Conservation (phyloP, 2,113 vertebrate species). For the Anguilla rostrata region DNA sequence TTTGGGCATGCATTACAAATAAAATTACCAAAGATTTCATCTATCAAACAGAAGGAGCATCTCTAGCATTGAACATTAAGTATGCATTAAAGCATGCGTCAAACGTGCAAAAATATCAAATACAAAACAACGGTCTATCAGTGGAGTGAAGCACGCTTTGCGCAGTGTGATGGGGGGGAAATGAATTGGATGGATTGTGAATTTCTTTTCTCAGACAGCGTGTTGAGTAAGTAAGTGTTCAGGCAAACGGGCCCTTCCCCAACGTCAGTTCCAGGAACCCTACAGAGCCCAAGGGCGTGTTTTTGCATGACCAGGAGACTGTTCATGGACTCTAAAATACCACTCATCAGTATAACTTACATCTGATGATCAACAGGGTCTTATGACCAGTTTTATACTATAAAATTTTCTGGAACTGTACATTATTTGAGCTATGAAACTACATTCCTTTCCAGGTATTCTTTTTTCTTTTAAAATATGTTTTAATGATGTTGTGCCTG, state of each 20-base stretch:
- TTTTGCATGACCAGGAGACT: background rate
- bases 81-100: background rate
- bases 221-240: background rate
- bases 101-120: conserved; percentile 54
- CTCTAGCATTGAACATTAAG: background rate
- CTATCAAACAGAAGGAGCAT: background rate
- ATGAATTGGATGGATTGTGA: background rate
- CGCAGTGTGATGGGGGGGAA: conserved; percentile 20
- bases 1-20: background rate
- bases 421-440: too few species aligned
- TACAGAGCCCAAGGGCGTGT: background rate
- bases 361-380: background rate
- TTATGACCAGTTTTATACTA: too few species aligned
- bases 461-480: too few species aligned
- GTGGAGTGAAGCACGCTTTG: background rate
- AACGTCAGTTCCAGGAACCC: background rate
- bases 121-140: conserved; percentile 56
- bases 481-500: too few species aligned
- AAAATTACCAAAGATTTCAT: background rate
- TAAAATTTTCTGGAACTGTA: too few species aligned
- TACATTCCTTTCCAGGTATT: too few species aligned
- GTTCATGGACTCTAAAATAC: background rate
- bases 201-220: background rate
- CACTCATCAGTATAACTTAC: background rate
- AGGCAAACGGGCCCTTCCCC: background rate